Evolutionary conservation across 1,140 invertebrate genomes (phyloP), one percentile per base, ranked within the genome.

Genomic region (Lerema accius): DNA sequence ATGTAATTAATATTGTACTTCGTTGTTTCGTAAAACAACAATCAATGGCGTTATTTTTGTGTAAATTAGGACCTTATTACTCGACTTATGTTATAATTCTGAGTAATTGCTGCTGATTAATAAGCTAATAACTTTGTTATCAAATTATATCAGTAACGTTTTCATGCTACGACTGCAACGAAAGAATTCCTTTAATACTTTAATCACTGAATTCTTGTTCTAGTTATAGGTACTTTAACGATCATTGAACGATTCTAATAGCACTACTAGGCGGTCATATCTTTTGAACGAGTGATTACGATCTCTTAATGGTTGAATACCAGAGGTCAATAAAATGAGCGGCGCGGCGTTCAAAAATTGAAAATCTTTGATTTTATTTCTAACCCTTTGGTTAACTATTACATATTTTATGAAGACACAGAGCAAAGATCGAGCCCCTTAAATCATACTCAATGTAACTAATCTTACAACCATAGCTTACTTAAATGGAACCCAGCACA

Each of bases 241-340:
- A 75, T 63, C 69, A 75, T 49, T 73, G 70, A 70, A 65, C 71
- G 68, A 80, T 82, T 74, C 71, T 67, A 80, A 82, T 80, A 71
- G 69, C 61, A 59, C 67, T 72, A 73, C 75, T 71, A 71, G 49
- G 53, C 26, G 64, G 66, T 61, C 65, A 80, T 80, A 73, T 75
- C 66, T 61, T 67, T 69, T 63, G 60, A 43, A 69, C 67, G 68
- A 76, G 70, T 71, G 68, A 67, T 48, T 56, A 35, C 64, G 50
- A 65, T 65, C 51, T 59, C 65, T 66, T 63, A 68, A 66, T 50
- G 63, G 64, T 39, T 26, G 68, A 76, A 73, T 70, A 65, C 67
- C 61, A 58, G 62, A 58, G 65, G 56, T 56, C 43, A 56, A 28
- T 56, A n/a, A n/a, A n/a, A n/a, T n/a, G n/a, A n/a, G n/a, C n/a